Evolutionary conservation across 2,113 vertebrate species (phyloP).

Genomic region (Rhinopomastus cyanomelas): DNA sequence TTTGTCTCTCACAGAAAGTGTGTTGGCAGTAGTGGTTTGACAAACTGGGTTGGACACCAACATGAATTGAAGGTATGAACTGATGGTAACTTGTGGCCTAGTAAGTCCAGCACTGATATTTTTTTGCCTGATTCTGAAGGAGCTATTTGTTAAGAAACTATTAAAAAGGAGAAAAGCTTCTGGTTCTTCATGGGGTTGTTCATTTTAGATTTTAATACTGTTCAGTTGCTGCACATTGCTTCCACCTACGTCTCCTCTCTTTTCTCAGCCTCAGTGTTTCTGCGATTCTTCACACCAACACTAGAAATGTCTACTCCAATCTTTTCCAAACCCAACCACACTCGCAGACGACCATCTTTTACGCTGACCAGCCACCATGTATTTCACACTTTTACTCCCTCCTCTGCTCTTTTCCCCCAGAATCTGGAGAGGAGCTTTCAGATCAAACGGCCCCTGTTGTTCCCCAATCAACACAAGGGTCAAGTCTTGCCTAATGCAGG

Average conservation of each 20-base stretch:
- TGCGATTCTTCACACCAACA: fast-evolving
- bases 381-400: neutral
- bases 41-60: conserved; percentile 37
- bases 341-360: neutral
- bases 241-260: neutral
- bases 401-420: neutral
- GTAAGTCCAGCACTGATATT: neutral
- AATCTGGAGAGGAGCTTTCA: neutral
- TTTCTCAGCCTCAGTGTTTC: neutral
- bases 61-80: conserved; percentile 29
- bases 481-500: fast-evolving
- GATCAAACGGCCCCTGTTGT: neutral
- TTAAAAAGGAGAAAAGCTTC: neutral
- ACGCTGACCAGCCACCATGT: neutral
- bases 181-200: neutral
- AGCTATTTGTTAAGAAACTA: neutral
- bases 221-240: neutral
- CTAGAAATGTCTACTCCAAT: neutral
- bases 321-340: neutral
- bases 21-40: conserved; percentile 5
- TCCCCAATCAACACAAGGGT: neutral
- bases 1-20: conserved; percentile 2
- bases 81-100: neutral
- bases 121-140: neutral
- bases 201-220: neutral